Conservation (phyloP, 53 echinoderm and acorn worm species). For the Pentamera pediparva region DNA sequence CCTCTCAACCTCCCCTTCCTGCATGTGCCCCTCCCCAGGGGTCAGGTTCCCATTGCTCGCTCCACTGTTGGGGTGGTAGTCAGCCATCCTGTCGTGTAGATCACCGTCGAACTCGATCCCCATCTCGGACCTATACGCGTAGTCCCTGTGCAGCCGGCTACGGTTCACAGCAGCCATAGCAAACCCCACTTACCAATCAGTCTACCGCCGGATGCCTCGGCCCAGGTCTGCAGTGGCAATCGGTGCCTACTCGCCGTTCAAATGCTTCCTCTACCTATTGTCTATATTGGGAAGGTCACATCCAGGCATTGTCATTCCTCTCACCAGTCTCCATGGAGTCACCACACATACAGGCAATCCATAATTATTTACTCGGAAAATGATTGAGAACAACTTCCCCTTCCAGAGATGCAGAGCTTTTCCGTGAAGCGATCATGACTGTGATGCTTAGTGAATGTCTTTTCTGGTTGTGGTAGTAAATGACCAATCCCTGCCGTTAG, state of each 20-base stretch:
- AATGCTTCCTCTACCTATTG: slow-evolving; percentile 8
- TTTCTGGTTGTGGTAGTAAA: too few species aligned
- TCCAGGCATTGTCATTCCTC: too few species aligned
- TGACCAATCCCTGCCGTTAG: too few species aligned
- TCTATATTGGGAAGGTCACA: too few species aligned
- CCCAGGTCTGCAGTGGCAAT: background rate
- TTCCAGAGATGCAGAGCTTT: too few species aligned
- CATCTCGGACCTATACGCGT: slow-evolving; percentile 33
- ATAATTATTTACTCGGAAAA: too few species aligned
- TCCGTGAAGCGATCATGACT: too few species aligned
- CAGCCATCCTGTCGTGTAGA: slow-evolving; percentile 3
- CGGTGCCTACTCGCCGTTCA: background rate
- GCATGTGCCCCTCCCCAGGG: background rate
- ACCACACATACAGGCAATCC: too few species aligned
- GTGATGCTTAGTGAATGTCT: too few species aligned
- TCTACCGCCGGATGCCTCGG: background rate
- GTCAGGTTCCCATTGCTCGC: slow-evolving; percentile 4
- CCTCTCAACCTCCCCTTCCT: background rate
- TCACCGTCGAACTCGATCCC: background rate
- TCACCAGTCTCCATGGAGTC: too few species aligned
- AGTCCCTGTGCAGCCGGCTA: slow-evolving; percentile 46
- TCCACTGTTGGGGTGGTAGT: slow-evolving; percentile 1
- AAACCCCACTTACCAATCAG: background rate
- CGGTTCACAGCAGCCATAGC: slow-evolving; percentile 49
- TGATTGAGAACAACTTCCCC: too few species aligned